phyloP scores from a whole-genome alignment of 2,113 vertebrate genomes.

The Anhinga anhinga region DNA sequence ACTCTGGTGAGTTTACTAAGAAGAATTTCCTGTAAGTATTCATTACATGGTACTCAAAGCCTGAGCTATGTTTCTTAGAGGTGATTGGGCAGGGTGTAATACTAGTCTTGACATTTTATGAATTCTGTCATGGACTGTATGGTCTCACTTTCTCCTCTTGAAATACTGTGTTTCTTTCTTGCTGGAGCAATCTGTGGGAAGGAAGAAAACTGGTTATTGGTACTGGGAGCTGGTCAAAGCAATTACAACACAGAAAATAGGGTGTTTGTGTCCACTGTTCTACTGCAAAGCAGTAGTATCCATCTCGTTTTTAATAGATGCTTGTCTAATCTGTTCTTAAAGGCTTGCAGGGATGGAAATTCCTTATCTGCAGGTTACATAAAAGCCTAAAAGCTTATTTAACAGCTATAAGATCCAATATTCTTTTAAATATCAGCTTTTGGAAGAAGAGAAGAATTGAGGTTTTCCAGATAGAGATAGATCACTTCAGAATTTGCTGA shows the following conservation, averaged over 20 bases:
- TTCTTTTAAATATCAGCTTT: not conserved
- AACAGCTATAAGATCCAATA: not conserved
- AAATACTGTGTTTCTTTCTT: not conserved
- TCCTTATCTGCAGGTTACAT: not conserved
- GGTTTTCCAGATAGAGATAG: not conserved
- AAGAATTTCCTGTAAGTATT: not conserved
- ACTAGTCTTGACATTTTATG: not conserved
- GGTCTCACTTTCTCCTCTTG: not conserved
- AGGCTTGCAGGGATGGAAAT: not conserved
- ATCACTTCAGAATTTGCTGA: not conserved
- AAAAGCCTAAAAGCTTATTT: not conserved
- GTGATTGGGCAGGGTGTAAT: not conserved
- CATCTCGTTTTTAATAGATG: not conserved
- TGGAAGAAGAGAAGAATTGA: not conserved
- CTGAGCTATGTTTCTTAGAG: not conserved
- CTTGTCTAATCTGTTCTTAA: not conserved
- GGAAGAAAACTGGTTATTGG: not conserved
- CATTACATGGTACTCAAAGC: not conserved
- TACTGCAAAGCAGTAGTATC: not conserved
- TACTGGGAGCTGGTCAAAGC: not conserved
- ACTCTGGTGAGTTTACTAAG: not conserved
- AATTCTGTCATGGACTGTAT: not conserved
- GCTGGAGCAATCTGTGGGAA: not conserved
- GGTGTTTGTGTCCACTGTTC: not conserved
- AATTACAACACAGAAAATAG: not conserved